Conservation (phyloP, 2,888 invertebrate species). For the Hesperia comma region DNA sequence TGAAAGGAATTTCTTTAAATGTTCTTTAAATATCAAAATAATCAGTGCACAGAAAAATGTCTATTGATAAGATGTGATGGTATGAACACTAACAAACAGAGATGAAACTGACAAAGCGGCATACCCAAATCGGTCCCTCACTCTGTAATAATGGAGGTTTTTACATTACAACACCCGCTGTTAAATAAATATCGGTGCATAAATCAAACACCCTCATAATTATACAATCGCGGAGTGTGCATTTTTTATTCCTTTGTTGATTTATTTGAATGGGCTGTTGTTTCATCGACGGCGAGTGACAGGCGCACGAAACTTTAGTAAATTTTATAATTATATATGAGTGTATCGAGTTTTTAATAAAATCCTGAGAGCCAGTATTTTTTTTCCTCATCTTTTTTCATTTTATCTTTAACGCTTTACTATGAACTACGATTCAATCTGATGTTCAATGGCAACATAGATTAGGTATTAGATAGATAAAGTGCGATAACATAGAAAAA, state of each 20-base stretch:
- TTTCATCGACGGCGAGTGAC: neutral
- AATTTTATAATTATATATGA: too few relatives aligned
- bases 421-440: too few relatives aligned
- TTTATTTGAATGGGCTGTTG: slow-evolving; percentile 50
- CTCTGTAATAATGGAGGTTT: slow-evolving; percentile 29
- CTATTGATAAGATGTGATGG: neutral
- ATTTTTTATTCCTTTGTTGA: slow-evolving; percentile 57
- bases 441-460: too few relatives aligned
- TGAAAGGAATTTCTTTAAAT: too few relatives aligned
- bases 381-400: too few relatives aligned
- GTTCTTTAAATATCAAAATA: too few relatives aligned
- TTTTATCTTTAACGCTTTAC: too few relatives aligned
- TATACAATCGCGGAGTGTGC: slow-evolving; percentile 50
- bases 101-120: neutral
- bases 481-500: too few relatives aligned
- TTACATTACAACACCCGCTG: slow-evolving; percentile 50
- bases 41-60: neutral
- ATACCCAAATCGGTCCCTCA: slow-evolving; percentile 34
- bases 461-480: too few relatives aligned
- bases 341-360: too few relatives aligned
- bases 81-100: neutral
- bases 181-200: slow-evolving; percentile 57
- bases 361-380: too few relatives aligned
- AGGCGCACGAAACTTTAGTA: too few relatives aligned
- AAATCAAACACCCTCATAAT: slow-evolving; percentile 69